These are phyloP conservation scores for Stenurella melanura DNA, from an alignment of 2,888 invertebrate genomes.

Conservation along the genomic window DNA sequence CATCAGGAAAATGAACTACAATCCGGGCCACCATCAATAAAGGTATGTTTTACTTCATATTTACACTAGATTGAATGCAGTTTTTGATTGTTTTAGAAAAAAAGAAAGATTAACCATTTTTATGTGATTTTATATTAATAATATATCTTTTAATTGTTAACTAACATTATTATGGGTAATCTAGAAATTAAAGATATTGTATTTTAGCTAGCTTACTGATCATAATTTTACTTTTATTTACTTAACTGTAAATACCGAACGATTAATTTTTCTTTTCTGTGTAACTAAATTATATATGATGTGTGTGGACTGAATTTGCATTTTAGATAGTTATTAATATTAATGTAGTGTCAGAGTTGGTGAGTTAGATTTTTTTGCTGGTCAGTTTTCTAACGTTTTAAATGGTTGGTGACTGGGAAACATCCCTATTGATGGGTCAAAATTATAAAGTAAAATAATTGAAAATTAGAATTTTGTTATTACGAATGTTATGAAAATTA, in stretches of 20 bases:
- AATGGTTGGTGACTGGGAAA: neutral
- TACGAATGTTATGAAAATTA: too few relatives aligned
- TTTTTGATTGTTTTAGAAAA: constrained; percentile 34
- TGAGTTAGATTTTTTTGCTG: neutral
- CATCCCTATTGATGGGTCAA: too few relatives aligned
- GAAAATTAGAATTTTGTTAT: too few relatives aligned
- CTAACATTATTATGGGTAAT: too few relatives aligned
- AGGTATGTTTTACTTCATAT: constrained; percentile 76
- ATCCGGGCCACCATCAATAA: constrained; percentile 87
- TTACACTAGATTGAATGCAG: constrained; percentile 22
- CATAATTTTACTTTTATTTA: neutral
- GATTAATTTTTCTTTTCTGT: constrained; percentile 30
- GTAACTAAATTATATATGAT: constrained; percentile 12
- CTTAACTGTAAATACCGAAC: neutral
- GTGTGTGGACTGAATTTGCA: constrained; percentile 42
- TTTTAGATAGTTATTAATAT: constrained; percentile 46
- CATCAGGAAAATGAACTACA: constrained; percentile 85
- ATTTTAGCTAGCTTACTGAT: too few relatives aligned
- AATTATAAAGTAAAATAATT: too few relatives aligned
- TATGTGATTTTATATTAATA: neutral
- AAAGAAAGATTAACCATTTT: constrained; percentile 4
- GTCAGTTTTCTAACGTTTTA: neutral
- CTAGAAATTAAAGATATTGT: too few relatives aligned
- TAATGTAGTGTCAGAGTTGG: constrained; percentile 16
- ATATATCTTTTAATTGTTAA: neutral